A percentile compares a stretch with the other conserved stretches of the same genome.
phyloP scores from a whole-genome alignment of 2,888 invertebrate genomes.

The Caenorhabditis uteleia region DNA sequence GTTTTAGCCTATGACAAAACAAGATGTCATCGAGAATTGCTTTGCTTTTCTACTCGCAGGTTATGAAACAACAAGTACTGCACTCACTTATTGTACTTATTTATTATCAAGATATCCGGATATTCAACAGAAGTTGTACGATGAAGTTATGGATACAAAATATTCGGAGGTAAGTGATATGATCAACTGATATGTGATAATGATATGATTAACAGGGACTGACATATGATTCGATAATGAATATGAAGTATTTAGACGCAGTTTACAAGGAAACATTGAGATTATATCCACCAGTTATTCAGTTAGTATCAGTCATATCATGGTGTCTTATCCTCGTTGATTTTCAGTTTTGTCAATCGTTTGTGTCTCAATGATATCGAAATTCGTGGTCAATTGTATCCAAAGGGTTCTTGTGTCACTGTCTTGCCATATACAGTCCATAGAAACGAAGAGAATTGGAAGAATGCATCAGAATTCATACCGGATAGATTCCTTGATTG shows the following conservation, averaged over 20 bases:
- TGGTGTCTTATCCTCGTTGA: neutral
- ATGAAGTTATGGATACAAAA: conserved; percentile 70
- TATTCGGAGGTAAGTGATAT: conserved; percentile 50
- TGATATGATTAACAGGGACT: conserved; percentile 5
- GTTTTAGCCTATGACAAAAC: conserved; percentile 28
- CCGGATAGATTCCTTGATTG: conserved; percentile 51
- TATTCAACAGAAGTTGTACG: conserved; percentile 71
- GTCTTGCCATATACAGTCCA: conserved; percentile 42
- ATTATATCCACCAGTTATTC: conserved; percentile 60
- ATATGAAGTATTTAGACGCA: conserved; percentile 61
- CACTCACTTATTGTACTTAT: conserved; percentile 72
- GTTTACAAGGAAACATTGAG: conserved; percentile 65
- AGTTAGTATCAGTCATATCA: conserved; percentile 30
- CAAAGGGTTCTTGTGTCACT: conserved; percentile 38
- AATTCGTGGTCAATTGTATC: conserved; percentile 41
- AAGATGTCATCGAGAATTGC: conserved; percentile 70
- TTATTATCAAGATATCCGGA: conserved; percentile 72
- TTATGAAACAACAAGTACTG: conserved; percentile 74
- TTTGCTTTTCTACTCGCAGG: conserved; percentile 73
- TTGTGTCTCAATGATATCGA: conserved; percentile 45
- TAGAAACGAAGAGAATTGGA: conserved; percentile 45
- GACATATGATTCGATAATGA: conserved; percentile 40
- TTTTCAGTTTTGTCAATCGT: conserved; percentile 53
- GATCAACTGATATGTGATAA: neutral
- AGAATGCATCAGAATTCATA: conserved; percentile 52